These are phyloP conservation scores for Hypothenemus hampei DNA, from an alignment of 1,140 invertebrate genomes.

Conservation along the genomic window DNA sequence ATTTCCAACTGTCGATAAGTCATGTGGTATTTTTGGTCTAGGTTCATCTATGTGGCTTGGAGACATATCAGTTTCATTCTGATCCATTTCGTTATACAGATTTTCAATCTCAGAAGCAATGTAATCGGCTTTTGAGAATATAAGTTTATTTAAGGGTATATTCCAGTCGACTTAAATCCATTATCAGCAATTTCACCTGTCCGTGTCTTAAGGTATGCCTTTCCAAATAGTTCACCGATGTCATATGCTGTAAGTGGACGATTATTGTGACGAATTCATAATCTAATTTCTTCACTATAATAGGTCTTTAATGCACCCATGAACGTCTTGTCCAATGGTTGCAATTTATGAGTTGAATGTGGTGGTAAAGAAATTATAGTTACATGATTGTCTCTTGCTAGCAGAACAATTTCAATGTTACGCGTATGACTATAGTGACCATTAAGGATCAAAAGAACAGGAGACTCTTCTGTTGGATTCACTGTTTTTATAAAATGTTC, in stretches of 20 bases:
- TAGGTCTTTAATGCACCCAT: constrained; percentile 32
- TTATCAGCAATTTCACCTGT: constrained; percentile 35
- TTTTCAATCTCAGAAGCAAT: constrained; percentile 5
- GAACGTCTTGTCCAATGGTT: too few relatives aligned
- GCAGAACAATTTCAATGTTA: constrained; percentile 19
- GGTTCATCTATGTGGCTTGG: background rate
- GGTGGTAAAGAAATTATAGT: constrained; percentile 35
- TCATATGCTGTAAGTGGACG: too few relatives aligned
- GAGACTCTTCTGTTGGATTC: constrained; percentile 10
- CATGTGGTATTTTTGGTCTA: background rate
- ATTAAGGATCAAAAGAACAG: constrained; percentile 4
- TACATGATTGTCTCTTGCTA: constrained; percentile 22
- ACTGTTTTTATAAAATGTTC: too few relatives aligned
- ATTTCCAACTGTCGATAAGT: background rate
- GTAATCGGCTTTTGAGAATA: constrained; percentile 34
- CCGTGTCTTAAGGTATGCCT: constrained; percentile 33
- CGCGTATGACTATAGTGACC: constrained; percentile 19
- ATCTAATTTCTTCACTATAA: constrained; percentile 26
- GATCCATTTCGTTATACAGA: background rate
- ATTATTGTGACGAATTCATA: constrained; percentile 27
- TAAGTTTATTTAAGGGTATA: background rate
- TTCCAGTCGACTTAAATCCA: constrained; percentile 30
- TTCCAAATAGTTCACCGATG: constrained; percentile 37
- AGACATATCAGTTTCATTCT: background rate
- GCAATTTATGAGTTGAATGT: constrained; percentile 40